Conservation (phyloP, 2,888 invertebrate genomes). For the Trichogramma evanescens region DNA sequence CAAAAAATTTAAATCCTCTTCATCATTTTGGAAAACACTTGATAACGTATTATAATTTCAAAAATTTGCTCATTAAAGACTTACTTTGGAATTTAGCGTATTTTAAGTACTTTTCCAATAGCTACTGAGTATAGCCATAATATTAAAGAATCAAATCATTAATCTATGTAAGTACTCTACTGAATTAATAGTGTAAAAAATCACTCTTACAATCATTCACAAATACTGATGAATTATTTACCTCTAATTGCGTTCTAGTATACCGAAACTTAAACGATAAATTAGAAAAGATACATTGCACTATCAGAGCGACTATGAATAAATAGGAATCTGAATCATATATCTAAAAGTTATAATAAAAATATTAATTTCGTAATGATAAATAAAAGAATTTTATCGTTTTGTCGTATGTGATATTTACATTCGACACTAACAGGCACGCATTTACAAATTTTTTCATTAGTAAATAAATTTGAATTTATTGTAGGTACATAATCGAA, state of each 20-base stretch:
- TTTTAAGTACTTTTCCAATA: not conserved
- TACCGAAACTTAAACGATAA: not conserved
- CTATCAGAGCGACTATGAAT: slow-evolving; percentile 8
- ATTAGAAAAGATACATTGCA: slow-evolving; percentile 1
- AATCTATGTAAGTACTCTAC: not conserved
- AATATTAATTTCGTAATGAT: not conserved
- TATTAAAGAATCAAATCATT: not conserved
- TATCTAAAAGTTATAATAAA: slow-evolving; percentile 6
- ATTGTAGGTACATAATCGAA: slow-evolving; percentile 4
- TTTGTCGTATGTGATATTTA: slow-evolving; percentile 3
- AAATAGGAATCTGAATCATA: slow-evolving; percentile 18
- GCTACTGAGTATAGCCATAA: too few relatives aligned
- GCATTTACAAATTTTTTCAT: slow-evolving; percentile 18
- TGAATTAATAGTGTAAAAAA: not conserved
- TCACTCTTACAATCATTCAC: not conserved
- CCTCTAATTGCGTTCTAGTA: slow-evolving; percentile 17
- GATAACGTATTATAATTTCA: too few relatives aligned
- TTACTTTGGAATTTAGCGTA: not conserved
- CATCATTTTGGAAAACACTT: too few relatives aligned
- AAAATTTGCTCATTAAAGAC: not conserved
- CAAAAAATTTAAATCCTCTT: too few relatives aligned
- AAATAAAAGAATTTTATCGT: too few relatives aligned
- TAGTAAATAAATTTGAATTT: slow-evolving; percentile 8
- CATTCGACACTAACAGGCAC: slow-evolving; percentile 4
- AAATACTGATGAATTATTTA: slow-evolving; percentile 19